A percentile compares a stretch with the other conserved stretches of the same genome.
Evolutionary conservation across 2,888 invertebrate species (phyloP).

Genomic region (Gymnoscelis rufifasciata): DNA sequence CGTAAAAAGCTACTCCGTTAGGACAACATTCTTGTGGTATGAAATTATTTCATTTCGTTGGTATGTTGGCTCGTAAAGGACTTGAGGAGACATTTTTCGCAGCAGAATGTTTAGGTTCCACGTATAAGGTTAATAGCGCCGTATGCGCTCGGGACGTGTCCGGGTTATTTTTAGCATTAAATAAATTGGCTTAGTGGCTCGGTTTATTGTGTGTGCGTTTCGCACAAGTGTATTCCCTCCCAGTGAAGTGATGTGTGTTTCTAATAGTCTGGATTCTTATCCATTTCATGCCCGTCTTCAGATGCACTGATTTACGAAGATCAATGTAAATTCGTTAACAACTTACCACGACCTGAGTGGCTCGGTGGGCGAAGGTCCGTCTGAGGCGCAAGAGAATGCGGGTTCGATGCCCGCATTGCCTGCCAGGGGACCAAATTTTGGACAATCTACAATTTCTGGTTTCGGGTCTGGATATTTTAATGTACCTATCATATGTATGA

Average conservation of each 20-base stretch:
- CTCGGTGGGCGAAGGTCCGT: too few relatives aligned
- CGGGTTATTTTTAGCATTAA: slow-evolving; percentile 76
- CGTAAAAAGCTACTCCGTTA: slow-evolving; percentile 38
- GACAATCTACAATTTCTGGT: too few relatives aligned
- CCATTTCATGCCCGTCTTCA: background rate
- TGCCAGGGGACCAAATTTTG: too few relatives aligned
- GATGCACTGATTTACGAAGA: too few relatives aligned
- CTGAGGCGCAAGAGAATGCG: too few relatives aligned
- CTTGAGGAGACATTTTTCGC: slow-evolving; percentile 41
- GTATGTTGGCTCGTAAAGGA: slow-evolving; percentile 31
- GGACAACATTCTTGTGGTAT: slow-evolving; percentile 41
- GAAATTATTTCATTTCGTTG: slow-evolving; percentile 51
- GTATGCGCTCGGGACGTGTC: slow-evolving; percentile 67
- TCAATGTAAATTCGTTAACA: too few relatives aligned
- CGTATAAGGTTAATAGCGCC: slow-evolving; percentile 71
- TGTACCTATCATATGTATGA: too few relatives aligned
- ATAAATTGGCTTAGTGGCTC: slow-evolving; percentile 77
- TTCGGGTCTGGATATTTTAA: too few relatives aligned
- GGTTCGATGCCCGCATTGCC: too few relatives aligned
- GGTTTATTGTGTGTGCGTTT: slow-evolving; percentile 70
- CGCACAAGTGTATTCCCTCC: slow-evolving; percentile 58
- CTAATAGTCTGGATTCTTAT: slow-evolving; percentile 33
- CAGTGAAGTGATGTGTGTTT: slow-evolving; percentile 26
- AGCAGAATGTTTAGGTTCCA: slow-evolving; percentile 53
- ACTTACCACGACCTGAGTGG: too few relatives aligned